phyloP scores from a whole-genome alignment of 2,888 invertebrate species.

The Scaptomyza parva region DNA sequence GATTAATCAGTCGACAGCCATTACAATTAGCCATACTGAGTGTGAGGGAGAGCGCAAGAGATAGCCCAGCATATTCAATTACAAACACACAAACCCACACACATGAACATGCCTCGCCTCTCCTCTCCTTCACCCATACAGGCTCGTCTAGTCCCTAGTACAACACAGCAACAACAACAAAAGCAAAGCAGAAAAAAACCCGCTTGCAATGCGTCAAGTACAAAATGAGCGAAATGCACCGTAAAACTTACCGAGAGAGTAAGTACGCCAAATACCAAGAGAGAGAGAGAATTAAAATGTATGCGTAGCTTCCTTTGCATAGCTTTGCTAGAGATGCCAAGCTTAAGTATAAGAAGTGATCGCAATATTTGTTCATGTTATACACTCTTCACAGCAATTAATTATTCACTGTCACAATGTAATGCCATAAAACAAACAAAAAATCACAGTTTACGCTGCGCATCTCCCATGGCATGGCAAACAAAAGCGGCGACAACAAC shows the following conservation, averaged over 20 bases:
- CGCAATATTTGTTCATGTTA: not conserved
- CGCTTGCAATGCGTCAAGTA: constrained; percentile 40
- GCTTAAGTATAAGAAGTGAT: not conserved
- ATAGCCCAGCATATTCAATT: constrained; percentile 8
- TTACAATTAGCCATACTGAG: constrained; percentile 30
- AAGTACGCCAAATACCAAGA: not conserved
- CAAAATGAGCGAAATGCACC: constrained; percentile 17
- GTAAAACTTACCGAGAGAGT: constrained; percentile 25
- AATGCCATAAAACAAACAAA: constrained; percentile 2
- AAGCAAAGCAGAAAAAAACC: constrained; percentile 31
- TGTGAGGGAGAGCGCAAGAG: constrained; percentile 10
- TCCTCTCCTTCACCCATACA: not conserved
- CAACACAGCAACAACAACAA: not conserved
- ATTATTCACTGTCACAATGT: constrained; percentile 14
- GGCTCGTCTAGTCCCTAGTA: constrained; percentile 13
- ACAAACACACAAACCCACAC: constrained; percentile 36
- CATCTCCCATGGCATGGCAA: constrained; percentile 54
- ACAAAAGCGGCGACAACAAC: constrained; percentile 28
- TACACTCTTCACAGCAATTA: not conserved
- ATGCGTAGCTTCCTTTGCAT: constrained; percentile 31
- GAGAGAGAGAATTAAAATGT: not conserved
- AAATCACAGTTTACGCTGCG: constrained; percentile 35
- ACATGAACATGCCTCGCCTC: constrained; percentile 25
- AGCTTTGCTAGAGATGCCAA: constrained; percentile 17
- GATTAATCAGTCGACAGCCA: constrained; percentile 53